These are phyloP conservation scores for Vulpes ferrilata DNA, from an alignment of 2,113 vertebrate species.

Conservation along the genomic window DNA sequence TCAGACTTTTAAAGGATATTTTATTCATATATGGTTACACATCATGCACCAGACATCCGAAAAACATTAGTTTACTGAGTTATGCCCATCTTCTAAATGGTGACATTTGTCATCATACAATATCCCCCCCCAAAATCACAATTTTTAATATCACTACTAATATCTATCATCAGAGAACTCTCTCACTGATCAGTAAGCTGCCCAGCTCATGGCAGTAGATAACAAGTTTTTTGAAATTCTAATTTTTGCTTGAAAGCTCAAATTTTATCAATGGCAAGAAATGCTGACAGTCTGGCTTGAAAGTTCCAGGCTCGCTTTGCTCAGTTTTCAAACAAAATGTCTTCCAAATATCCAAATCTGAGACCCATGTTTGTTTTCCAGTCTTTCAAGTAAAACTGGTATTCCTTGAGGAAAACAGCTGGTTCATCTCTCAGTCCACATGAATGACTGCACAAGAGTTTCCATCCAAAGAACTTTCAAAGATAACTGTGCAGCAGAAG, in stretches of 20 bases:
- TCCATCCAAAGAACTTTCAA: neutral
- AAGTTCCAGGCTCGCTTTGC: neutral
- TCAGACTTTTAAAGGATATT: neutral
- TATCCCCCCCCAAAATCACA: neutral
- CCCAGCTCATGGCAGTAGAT: neutral
- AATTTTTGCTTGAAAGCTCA: neutral
- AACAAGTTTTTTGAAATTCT: neutral
- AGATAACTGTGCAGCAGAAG: neutral
- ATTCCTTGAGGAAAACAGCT: neutral
- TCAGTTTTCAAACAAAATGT: slow-evolving; percentile 27
- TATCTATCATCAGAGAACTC: neutral
- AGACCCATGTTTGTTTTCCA: neutral
- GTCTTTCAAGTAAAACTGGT: neutral
- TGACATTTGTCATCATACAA: neutral
- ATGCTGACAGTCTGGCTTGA: neutral
- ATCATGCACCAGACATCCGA: neutral
- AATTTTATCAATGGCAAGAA: neutral
- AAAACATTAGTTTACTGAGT: neutral
- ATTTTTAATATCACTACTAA: neutral
- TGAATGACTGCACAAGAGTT: neutral
- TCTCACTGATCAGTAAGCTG: neutral
- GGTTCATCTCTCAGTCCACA: neutral
- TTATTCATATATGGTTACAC: neutral
- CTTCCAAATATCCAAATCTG: neutral
- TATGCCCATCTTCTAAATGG: neutral